Conservation (phyloP, 2,797 vertebrate genomes). For the Labroides dimidiatus region DNA sequence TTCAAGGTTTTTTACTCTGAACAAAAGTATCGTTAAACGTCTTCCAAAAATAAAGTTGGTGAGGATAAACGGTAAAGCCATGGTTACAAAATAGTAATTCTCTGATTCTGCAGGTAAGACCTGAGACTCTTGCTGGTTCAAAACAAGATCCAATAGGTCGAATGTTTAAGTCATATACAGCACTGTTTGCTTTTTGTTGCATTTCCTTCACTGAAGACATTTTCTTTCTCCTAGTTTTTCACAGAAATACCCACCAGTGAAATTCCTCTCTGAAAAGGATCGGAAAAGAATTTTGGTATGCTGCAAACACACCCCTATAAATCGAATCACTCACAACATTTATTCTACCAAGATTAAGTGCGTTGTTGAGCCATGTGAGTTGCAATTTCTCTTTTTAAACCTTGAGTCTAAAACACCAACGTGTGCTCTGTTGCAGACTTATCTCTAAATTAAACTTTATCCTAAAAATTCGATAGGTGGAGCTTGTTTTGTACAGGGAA, state of each 20-base stretch:
- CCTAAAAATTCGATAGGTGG: not conserved
- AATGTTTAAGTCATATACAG: not conserved
- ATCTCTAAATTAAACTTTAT: not conserved
- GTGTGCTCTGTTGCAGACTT: not conserved
- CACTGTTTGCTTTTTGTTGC: not conserved
- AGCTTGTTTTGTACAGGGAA: too few species aligned
- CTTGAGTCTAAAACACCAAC: not conserved
- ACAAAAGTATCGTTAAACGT: not conserved
- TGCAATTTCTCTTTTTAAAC: not conserved
- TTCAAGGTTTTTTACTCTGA: not conserved
- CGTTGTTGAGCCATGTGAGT: not conserved
- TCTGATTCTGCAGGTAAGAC: not conserved
- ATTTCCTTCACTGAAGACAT: conserved; percentile 14
- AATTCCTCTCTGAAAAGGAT: conserved; percentile 98
- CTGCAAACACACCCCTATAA: conserved; percentile 9
- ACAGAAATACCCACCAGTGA: conserved; percentile 98
- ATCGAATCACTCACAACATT: not conserved
- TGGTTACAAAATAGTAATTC: not conserved
- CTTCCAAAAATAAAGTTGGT: not conserved
- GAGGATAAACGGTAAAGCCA: too few species aligned
- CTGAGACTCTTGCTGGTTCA: not conserved
- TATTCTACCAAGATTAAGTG: not conserved
- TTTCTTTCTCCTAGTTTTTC: conserved; percentile 86
- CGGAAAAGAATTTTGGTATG: conserved; percentile 98
- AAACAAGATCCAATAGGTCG: not conserved